phyloP scores from a whole-genome alignment of 2,888 invertebrate genomes.

The Mythimna loreyi region DNA sequence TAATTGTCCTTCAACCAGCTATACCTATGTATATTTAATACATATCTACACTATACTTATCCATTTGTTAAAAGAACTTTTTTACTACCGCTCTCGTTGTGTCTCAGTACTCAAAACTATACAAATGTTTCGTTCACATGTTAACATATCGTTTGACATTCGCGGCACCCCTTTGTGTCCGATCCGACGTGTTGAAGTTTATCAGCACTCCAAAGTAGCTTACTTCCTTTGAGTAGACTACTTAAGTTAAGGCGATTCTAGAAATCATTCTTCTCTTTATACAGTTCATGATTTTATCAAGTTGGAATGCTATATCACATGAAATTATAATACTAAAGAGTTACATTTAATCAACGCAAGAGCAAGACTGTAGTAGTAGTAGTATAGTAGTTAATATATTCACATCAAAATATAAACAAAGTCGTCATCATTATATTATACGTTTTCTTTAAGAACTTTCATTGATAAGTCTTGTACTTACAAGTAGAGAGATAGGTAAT shows the following conservation, averaged over 20 bases:
- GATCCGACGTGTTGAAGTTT: conserved; percentile 79
- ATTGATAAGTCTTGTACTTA: too few relatives aligned
- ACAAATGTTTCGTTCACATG: conserved; percentile 76
- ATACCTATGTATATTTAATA: too few relatives aligned
- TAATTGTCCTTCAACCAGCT: too few relatives aligned
- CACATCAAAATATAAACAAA: too few relatives aligned
- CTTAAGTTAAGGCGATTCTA: background rate
- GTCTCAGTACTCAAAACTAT: conserved; percentile 52
- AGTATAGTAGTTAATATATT: too few relatives aligned
- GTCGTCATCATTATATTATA: too few relatives aligned
- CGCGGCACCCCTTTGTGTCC: conserved; percentile 78
- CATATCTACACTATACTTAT: too few relatives aligned
- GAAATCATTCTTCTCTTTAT: background rate
- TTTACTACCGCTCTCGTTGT: conserved; percentile 54
- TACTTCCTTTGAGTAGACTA: background rate
- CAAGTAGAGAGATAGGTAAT: too few relatives aligned
- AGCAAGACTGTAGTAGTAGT: too few relatives aligned
- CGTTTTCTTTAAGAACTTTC: too few relatives aligned
- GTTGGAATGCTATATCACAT: background rate
- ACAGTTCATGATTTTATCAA: background rate
- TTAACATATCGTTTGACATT: conserved; percentile 75
- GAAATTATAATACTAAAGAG: background rate
- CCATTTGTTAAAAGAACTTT: background rate
- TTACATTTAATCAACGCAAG: background rate
- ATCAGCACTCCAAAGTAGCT: conserved; percentile 65